Conservation (phyloP, 2,888 invertebrate genomes). For the Nephrocerus scutellatus region DNA sequence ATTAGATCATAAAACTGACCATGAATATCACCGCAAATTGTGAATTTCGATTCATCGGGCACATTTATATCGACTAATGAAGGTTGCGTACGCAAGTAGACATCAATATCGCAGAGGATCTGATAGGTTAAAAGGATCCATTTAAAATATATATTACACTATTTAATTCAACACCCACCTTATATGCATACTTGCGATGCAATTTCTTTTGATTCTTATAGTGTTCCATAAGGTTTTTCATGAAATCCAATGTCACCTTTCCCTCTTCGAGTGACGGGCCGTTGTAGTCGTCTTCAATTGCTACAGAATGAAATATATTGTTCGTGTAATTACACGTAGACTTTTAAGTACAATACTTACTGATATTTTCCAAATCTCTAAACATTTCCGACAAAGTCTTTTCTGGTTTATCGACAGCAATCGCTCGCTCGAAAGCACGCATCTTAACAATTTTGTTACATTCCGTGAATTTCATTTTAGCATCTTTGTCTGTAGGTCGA, state of each 20-base stretch:
- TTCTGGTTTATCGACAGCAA: slow-evolving; percentile 83
- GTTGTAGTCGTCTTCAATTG: slow-evolving; percentile 87
- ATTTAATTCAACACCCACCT: too few relatives aligned
- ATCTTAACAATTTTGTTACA: slow-evolving; percentile 94
- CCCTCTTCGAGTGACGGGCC: slow-evolving; percentile 86
- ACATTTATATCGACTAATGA: slow-evolving; percentile 87
- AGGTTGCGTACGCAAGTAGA: slow-evolving; percentile 74
- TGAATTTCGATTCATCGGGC: slow-evolving; percentile 82
- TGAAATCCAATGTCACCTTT: slow-evolving; percentile 82
- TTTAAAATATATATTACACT: slow-evolving; percentile 1
- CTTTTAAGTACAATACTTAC: slow-evolving; percentile 48
- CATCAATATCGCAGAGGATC: slow-evolving; percentile 88
- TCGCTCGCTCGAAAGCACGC: slow-evolving; percentile 94
- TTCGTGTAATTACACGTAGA: slow-evolving; percentile 9
- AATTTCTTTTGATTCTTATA: slow-evolving; percentile 88
- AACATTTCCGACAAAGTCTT: slow-evolving; percentile 78
- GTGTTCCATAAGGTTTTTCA: slow-evolving; percentile 79
- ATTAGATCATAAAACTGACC: slow-evolving; percentile 98
- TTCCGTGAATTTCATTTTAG: slow-evolving; percentile 82
- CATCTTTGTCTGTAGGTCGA: slow-evolving; percentile 89
- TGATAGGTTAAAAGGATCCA: slow-evolving; percentile 45
- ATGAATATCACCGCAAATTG: slow-evolving; percentile 97
- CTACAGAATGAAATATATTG: slow-evolving; percentile 49
- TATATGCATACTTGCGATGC: slow-evolving; percentile 95
- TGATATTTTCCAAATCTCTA: slow-evolving; percentile 81